Conservation (phyloP, 2,888 invertebrate genomes). For the Nipponacmea schrenckii region DNA sequence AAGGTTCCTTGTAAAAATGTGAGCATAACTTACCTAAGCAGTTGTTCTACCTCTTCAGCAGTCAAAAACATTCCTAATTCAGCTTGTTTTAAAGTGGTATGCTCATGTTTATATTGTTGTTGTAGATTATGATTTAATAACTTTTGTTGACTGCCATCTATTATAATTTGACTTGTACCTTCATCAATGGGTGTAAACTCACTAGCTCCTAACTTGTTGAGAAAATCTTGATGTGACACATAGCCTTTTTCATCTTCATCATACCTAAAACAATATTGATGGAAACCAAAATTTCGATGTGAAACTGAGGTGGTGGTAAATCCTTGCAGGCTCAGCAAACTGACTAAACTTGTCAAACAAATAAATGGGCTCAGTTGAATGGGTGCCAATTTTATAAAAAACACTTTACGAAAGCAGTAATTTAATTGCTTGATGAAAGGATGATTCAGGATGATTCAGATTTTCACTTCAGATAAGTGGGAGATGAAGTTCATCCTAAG, state of each 20-base stretch:
- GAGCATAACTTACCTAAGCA: constrained; percentile 50
- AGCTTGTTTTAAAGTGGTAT: constrained; percentile 60
- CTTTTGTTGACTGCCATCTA: constrained; percentile 49
- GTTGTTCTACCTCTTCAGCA: constrained; percentile 52
- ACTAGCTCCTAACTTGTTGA: constrained; percentile 52
- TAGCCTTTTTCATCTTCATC: constrained; percentile 54
- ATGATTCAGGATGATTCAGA: too few relatives aligned
- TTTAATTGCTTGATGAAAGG: too few relatives aligned
- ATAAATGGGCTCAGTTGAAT: too few relatives aligned
- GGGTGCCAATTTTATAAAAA: too few relatives aligned
- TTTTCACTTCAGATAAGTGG: too few relatives aligned
- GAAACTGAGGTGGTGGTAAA: too few relatives aligned
- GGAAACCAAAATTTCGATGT: neutral
- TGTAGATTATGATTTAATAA: constrained; percentile 53
- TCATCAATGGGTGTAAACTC: constrained; percentile 60
- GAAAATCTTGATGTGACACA: constrained; percentile 59
- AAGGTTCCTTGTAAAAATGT: neutral
- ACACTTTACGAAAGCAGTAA: too few relatives aligned
- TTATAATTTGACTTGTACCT: constrained; percentile 58
- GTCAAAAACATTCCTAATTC: constrained; percentile 48
- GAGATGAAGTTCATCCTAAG: too few relatives aligned
- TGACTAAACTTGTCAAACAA: too few relatives aligned
- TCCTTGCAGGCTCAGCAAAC: too few relatives aligned
- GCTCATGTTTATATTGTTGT: constrained; percentile 57
- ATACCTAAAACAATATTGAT: constrained; percentile 51